Evolutionary conservation across 2,113 vertebrate genomes (phyloP).

Genomic region (Serranochromis macrocephalus): DNA sequence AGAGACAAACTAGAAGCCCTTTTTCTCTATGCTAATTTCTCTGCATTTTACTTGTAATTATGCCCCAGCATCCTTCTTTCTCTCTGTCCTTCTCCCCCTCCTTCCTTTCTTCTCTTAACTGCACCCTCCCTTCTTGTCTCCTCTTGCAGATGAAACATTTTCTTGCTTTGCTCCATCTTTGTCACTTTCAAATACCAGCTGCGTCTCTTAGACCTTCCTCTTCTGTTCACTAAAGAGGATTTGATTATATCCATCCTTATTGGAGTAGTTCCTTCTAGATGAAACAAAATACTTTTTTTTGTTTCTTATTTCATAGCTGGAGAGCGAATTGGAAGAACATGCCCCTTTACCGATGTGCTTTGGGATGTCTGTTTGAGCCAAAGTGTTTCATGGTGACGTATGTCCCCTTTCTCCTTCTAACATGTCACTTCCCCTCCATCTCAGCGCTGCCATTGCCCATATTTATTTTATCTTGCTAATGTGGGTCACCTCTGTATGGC

Average conservation of each 20-base stretch:
- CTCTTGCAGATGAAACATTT: slow-evolving; percentile 58
- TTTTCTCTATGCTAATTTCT: slow-evolving; percentile 60
- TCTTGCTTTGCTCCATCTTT: slow-evolving; percentile 32
- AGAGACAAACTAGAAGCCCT: slow-evolving; percentile 52
- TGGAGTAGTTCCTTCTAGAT: slow-evolving; percentile 15
- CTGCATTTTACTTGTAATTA: slow-evolving; percentile 62
- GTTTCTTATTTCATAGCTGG: slow-evolving; percentile 12
- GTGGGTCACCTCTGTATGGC: slow-evolving; percentile 74
- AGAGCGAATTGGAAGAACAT: slow-evolving; percentile 47
- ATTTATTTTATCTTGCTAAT: slow-evolving; percentile 82
- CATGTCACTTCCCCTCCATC: slow-evolving; percentile 60
- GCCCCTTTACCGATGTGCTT: slow-evolving; percentile 29
- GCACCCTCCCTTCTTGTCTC: slow-evolving; percentile 33
- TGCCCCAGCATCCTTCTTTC: slow-evolving; percentile 51
- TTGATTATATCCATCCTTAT: slow-evolving; percentile 55
- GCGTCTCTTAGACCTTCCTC: slow-evolving; percentile 20
- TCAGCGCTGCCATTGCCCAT: slow-evolving; percentile 58
- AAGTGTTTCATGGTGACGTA: slow-evolving; percentile 52
- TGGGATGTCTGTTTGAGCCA: slow-evolving; percentile 16
- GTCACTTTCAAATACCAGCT: slow-evolving; percentile 43
- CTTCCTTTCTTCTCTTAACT: slow-evolving; percentile 5
- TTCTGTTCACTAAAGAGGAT: slow-evolving; percentile 23
- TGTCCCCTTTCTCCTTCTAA: slow-evolving; percentile 60
- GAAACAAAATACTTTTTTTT: slow-evolving; percentile 14
- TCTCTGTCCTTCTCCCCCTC: slow-evolving; percentile 25